phyloP scores from a whole-genome alignment of 2,113 vertebrate species.

The Silurus asotus region DNA sequence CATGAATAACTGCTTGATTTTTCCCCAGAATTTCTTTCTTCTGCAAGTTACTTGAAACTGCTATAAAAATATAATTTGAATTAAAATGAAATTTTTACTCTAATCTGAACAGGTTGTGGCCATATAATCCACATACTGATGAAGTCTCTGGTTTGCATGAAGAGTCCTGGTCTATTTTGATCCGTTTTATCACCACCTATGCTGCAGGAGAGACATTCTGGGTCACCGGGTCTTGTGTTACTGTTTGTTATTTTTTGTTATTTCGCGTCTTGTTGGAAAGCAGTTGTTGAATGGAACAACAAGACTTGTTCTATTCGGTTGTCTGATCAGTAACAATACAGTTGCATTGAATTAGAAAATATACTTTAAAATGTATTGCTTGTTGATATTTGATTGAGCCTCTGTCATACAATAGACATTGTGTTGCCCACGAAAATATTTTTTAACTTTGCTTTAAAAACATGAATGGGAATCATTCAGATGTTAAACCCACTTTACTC shows the following conservation, averaged over 20 bases:
- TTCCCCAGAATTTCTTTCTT: too few species aligned
- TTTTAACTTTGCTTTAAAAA: neutral
- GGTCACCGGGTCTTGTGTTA: neutral
- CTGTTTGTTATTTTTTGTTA: neutral
- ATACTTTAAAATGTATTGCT: neutral
- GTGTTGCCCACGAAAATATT: neutral
- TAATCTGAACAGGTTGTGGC: neutral
- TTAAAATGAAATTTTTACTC: neutral
- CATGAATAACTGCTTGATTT: too few species aligned
- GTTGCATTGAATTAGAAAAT: too few species aligned
- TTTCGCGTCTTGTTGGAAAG: neutral
- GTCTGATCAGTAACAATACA: neutral
- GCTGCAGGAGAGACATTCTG: neutral
- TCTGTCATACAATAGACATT: neutral
- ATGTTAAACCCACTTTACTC: neutral
- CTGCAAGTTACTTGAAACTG: too few species aligned
- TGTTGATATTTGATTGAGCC: neutral
- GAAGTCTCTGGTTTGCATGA: neutral
- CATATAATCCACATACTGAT: neutral
- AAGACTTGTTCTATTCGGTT: neutral
- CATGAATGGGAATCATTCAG: neutral
- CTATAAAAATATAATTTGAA: too few species aligned
- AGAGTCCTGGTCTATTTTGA: neutral
- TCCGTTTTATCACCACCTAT: neutral
- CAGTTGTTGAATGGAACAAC: too few species aligned